Evolutionary conservation across 2,797 vertebrate genomes (phyloP), one percentile per base, ranked within the genome.

Genomic region (Macropus fuliginosus): DNA sequence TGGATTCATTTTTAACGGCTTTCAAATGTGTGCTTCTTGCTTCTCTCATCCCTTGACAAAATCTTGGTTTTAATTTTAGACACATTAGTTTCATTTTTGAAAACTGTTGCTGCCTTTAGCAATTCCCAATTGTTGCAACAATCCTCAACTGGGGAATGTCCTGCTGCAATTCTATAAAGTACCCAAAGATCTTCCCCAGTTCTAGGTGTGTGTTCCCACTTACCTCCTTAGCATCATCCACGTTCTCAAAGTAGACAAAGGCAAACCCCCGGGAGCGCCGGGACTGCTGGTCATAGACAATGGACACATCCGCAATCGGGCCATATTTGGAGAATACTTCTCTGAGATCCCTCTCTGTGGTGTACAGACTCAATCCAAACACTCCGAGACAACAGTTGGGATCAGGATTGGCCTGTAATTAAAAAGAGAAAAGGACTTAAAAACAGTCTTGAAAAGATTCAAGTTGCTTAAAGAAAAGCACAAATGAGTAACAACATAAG

Each of bases 311-410:
- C 0, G 99, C 98, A 96, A 99, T 99, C 34, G 99, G 99, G 55
- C 99, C 99, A 5, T 99, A 99, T 97, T 99, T 99, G 66, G 99
- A 99, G 98, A 99, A 99, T 5, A 99, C 99, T 66, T 99, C 99
- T 97, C 99, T 99, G 96, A 99, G 98, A 97, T 99, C 99, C 96
- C 99, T 99, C 95, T 99, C 99, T 62, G 99, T 99, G 95, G 99
- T 99, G 98, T 99, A 99, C 92, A 99, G 98, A 92, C 99, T 99
- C 98, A 99, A 98, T 14, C 99, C 99, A 98, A 99, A 99, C 95
- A 99, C 99, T 10, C 99, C 99, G 0, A 99, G 98, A 97, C 99
- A 99, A 96, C 99, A 99, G 97, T 99, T 99, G 40, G 99, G 99
- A 97, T 99, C 99, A 93, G 99, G 99, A 98, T 99, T 99, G 81